Evolutionary conservation across 1,140 invertebrate genomes (phyloP).

Genomic region (Neomicropteryx cornuta): DNA sequence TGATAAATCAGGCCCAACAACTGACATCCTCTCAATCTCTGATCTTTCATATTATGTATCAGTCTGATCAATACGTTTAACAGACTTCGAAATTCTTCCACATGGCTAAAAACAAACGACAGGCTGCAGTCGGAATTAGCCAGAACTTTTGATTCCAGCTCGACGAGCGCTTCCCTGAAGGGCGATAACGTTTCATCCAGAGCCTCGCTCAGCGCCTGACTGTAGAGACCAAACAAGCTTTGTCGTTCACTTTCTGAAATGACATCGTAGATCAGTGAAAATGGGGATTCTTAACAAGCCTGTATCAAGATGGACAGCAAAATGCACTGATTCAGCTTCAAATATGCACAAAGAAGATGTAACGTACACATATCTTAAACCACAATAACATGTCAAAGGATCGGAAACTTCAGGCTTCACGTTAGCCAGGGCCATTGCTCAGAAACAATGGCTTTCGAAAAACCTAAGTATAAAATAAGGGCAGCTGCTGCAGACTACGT

Average conservation of each 20-base stretch:
- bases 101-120: constrained; percentile 31
- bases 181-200: constrained; percentile 30
- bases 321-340: too few species aligned
- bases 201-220: constrained; percentile 36
- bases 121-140: constrained; percentile 31
- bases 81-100: constrained; percentile 30
- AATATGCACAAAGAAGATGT: constrained; percentile 3
- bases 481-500: too few species aligned
- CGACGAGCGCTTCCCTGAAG: constrained; percentile 28
- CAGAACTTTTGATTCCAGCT: constrained; percentile 29
- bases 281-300: neutral
- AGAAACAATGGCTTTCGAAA: too few species aligned
- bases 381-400: too few species aligned
- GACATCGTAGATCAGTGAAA: constrained; percentile 11
- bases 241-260: constrained; percentile 12
- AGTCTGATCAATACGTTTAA: constrained; percentile 32
- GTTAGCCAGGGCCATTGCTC: too few species aligned
- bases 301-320: too few species aligned
- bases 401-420: too few species aligned
- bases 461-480: too few species aligned
- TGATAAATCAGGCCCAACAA: constrained; percentile 33
- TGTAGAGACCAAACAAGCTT: constrained; percentile 27
- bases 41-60: constrained; percentile 30
- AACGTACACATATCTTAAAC: neutral
- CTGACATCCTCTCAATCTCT: constrained; percentile 32